Evolutionary conservation across 1,140 invertebrate species (phyloP), one percentile per base, ranked within the genome.

Genomic region (Leptopilina clavipes): DNA sequence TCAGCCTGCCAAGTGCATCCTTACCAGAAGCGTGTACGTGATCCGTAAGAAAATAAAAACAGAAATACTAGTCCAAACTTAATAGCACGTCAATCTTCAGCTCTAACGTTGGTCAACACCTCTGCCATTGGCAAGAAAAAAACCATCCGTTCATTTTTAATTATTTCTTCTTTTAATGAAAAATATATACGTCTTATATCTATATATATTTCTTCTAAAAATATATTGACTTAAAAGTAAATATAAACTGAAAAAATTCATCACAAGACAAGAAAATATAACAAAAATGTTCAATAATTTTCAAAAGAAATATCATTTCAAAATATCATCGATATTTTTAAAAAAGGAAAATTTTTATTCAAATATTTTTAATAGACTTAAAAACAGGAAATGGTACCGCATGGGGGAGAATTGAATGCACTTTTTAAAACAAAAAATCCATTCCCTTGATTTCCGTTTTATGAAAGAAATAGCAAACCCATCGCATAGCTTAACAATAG

Each of bases 21-120:
- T 65, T 22, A 65, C 59, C 59, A 65, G 59, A 65, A 65, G 59
- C 59, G 59, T 31, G 25, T 65, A 65, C 59, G 59, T 65, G 59
- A 65, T 65, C 59, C 14, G 22, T 65, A 65, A 65, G 12, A 65
- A 65, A 65, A 65, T 65, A 65, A 65, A 65, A 65, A 65, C 25
- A 65, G 56, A 65, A 65, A 65, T 22, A 65, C 22, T 25, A 65
- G 59, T 65, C 59, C 59, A 65, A 31, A n/a, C 59, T 65, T 65
- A 65, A 65, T 65, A 65, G 59, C 22, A 65, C 59, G 59, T 65
- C 59, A 65, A 65, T 65, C 59, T 65, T 65, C 19, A n/a, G 6
- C 19, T 22, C 59, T 65, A 65, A 65, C 59, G 22, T 65, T 65
- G 14, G 22, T 65, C 59, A 65, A 65, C 59, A 65, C 59, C 59